Evolutionary conservation across 2,797 vertebrate genomes (phyloP).

Genomic region (Myotis vivesi): DNA sequence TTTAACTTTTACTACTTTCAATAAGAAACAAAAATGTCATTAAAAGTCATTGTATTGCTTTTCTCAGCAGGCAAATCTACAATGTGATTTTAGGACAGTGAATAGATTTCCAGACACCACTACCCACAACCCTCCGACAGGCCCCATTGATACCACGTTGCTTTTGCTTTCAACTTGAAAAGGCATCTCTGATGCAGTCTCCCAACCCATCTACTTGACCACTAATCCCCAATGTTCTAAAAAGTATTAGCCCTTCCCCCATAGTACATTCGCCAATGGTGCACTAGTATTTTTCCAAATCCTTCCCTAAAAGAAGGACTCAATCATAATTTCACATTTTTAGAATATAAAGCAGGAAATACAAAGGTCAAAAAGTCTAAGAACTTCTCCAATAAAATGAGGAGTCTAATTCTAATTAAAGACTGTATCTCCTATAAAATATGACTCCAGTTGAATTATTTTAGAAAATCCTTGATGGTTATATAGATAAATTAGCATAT

Average conservation of each 20-base stretch:
- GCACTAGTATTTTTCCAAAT: background rate
- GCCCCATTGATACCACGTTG: background rate
- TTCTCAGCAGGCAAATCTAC: background rate
- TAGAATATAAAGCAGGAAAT: background rate
- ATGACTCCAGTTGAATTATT: background rate
- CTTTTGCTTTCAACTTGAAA: background rate
- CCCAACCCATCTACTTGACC: background rate
- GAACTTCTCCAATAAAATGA: background rate
- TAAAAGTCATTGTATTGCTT: background rate
- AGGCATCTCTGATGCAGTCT: background rate
- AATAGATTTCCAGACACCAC: background rate
- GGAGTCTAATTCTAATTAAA: background rate
- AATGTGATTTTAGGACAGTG: background rate
- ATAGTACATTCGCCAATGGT: background rate
- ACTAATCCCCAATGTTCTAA: background rate
- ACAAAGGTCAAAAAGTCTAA: background rate
- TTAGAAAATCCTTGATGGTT: background rate
- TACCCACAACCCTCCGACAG: background rate
- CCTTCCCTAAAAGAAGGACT: background rate
- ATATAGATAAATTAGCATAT: background rate
- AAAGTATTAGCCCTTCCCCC: background rate
- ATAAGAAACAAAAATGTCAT: slow-evolving; percentile 27
- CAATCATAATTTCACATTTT: background rate
- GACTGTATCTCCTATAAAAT: slow-evolving; percentile 2
- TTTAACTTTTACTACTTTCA: slow-evolving; percentile 33